Evolutionary conservation across 1,140 invertebrate genomes (phyloP), one percentile per base, ranked within the genome.

Genomic region (Vollenhovia emeryi): DNA sequence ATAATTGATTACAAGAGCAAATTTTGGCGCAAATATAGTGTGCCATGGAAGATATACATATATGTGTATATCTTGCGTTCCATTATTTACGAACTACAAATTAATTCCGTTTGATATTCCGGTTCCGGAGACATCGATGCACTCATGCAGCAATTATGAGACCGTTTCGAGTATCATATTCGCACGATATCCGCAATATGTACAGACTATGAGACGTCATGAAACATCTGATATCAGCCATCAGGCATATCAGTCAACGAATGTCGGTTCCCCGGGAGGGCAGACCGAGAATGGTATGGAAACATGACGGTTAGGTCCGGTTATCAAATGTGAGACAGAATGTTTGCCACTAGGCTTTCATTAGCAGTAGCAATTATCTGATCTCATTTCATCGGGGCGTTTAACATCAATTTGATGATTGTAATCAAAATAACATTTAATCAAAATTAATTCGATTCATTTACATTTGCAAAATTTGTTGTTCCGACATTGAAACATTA

Each of bases 201-300:
- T 71, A 71, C 13, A 21, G 18, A 3, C 7, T 55, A 43, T 80
- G 64, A 57, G 43, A 24, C n/a, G 48, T 73, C 50, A 82, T 30
- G 60, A 27, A 80, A 55, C 48, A n/a, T 57, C 36, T 80, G 48
- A 71, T 80, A 80, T 71, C 24, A 24, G 24, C 48, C 48, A 50
- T 71, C 30, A 52, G 43, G 43, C 62, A 68, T 55, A 79, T 79
- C 66, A 73, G 40, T 73, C 52, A 82, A 73, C 50, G 18, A 80
- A 57, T 30, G 48, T 71, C 18, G n/a, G 33, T 45, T 71, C 13
- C 11, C 40, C 3, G 11, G 15, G 78, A 43, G 27, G 57, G 18
- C 27, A 50, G 57, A 33, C 13, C 5, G 50, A 66, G 21, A 66
- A 57, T 52, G n/a, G 48, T 0, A 80, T 21, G 50, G 40, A 71